Evolutionary conservation across 2,113 vertebrate species (phyloP).

Genomic region (Pterocles orientalis): DNA sequence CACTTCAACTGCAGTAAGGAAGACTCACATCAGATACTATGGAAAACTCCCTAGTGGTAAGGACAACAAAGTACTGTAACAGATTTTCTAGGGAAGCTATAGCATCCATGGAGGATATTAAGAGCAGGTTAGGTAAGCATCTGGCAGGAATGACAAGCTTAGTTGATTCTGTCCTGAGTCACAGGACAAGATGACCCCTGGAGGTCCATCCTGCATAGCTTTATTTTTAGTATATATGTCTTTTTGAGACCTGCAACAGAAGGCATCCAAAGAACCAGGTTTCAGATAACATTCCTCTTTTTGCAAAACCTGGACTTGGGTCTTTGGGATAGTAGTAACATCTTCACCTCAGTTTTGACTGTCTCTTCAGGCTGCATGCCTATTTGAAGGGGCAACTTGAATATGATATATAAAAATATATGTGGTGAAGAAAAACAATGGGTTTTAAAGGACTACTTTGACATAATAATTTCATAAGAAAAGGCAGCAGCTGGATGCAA

Average conservation of each 20-base stretch:
- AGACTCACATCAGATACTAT: neutral
- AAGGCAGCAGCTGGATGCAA: neutral
- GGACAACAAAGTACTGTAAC: neutral
- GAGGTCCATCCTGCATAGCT: neutral
- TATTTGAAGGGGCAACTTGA: neutral
- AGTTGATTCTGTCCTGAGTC: neutral
- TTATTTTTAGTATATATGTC: neutral
- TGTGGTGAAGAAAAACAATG: neutral
- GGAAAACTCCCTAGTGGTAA: neutral
- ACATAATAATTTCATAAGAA: neutral
- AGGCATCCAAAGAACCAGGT: neutral
- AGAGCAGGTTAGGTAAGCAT: neutral
- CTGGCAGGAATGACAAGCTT: neutral
- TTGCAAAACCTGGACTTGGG: neutral
- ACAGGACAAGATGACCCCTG: neutral
- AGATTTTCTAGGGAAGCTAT: neutral
- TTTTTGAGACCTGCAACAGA: neutral
- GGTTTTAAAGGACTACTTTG: neutral
- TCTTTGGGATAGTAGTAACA: neutral
- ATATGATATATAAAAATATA: neutral
- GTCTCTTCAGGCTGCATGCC: neutral
- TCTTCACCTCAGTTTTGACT: neutral
- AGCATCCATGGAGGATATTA: neutral
- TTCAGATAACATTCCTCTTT: neutral
- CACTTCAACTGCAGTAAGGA: neutral